Percentiles rank a stretch among this genome's conserved stretches.
These are phyloP conservation scores for Patiria miniata DNA, from an alignment of 35 echinoderm and acorn worm species.

Conservation along the genomic window DNA sequence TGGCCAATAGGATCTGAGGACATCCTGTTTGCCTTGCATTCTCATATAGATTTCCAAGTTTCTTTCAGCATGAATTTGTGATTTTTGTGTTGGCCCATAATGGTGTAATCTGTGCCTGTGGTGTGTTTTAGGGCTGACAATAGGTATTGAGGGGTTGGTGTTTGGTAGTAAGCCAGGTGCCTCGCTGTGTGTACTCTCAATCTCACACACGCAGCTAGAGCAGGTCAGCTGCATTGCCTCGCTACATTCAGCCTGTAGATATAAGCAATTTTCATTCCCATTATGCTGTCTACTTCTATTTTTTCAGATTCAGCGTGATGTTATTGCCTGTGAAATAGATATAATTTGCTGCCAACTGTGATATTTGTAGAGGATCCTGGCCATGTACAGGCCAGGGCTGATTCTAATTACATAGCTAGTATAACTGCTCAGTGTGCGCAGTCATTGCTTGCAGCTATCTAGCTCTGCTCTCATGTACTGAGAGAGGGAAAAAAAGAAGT, in stretches of 20 bases:
- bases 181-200: neutral
- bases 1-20: slow-evolving; percentile 20
- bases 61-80: slow-evolving; percentile 21
- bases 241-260: slow-evolving; percentile 8
- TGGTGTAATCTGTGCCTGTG: slow-evolving; percentile 14
- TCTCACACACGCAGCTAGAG: neutral
- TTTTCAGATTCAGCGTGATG: neutral
- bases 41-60: slow-evolving; percentile 4
- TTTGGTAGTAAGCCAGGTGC: neutral
- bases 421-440: no score
- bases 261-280: neutral
- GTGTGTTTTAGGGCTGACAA: slow-evolving; percentile 2
- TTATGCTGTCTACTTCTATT: neutral
- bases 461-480: no score
- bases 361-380: neutral
- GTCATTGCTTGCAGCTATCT: no score
- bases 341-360: slow-evolving; percentile 3
- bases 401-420: no score
- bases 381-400: neutral
- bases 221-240: neutral
- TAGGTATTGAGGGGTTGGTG: neutral
- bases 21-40: slow-evolving; percentile 20
- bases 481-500: no score
- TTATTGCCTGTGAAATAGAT: slow-evolving; percentile 15
- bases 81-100: slow-evolving; percentile 15